phyloP scores from a whole-genome alignment of 2,113 vertebrate species.

The Sciurus niger region DNA sequence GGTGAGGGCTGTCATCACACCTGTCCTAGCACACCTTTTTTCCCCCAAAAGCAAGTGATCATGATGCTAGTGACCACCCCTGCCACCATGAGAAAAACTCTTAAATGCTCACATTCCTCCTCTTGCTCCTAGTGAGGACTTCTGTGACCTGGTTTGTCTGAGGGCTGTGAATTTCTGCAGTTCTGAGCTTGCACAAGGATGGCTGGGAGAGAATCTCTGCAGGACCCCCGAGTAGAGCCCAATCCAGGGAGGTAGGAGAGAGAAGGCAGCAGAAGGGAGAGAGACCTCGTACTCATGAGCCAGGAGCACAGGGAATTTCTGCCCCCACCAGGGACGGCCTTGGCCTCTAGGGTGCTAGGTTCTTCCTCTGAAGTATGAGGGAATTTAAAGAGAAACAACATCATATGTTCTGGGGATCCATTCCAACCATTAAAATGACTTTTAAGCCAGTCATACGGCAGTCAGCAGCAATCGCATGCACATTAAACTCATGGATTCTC shows the following conservation, averaged over 20 bases:
- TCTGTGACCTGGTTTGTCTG: background rate
- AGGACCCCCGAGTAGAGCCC: background rate
- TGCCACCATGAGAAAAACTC: background rate
- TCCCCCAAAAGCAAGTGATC: background rate
- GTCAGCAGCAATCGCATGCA: background rate
- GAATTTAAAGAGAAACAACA: constrained; percentile 11
- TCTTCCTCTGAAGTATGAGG: background rate
- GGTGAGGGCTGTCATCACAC: background rate
- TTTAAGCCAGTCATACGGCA: background rate
- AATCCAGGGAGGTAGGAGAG: background rate
- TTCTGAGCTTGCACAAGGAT: background rate
- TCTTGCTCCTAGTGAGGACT: background rate
- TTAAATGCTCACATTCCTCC: background rate
- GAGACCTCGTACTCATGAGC: background rate
- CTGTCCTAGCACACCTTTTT: background rate
- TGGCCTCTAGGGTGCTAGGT: background rate
- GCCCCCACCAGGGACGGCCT: background rate
- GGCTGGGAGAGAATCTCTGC: background rate
- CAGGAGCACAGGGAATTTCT: background rate
- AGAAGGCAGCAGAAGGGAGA: background rate
- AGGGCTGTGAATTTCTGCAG: background rate
- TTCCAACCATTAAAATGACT: background rate
- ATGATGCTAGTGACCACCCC: too few species aligned
- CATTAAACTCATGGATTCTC: background rate
- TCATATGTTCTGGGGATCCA: background rate